Evolutionary conservation across 2,888 invertebrate genomes (phyloP).

Genomic region (Yponomeuta malinellus): DNA sequence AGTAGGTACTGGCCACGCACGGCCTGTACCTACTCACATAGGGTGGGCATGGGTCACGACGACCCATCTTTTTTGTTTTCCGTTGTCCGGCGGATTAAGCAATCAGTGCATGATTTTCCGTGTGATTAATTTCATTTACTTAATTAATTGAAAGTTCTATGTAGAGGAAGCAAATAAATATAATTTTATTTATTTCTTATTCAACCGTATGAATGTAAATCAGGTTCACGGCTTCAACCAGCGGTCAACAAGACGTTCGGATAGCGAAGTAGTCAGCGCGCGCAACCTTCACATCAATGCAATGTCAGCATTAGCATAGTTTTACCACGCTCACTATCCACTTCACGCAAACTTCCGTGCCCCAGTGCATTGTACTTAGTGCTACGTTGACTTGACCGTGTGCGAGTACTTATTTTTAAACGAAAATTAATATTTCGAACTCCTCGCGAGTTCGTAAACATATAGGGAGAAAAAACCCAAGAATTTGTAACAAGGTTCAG

Average conservation of each 20-base stretch:
- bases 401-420: not conserved
- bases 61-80: too few relatives aligned
- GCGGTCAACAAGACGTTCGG: not conserved
- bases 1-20: too few relatives aligned
- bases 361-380: not conserved
- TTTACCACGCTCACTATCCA: conserved; percentile 10
- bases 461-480: not conserved
- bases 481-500: not conserved
- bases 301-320: conserved; percentile 15
- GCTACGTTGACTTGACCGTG: conserved; percentile 2
- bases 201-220: not conserved
- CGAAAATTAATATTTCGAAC: not conserved
- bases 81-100: too few relatives aligned
- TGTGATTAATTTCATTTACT: too few relatives aligned
- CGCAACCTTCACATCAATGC: conserved; percentile 13
- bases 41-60: too few relatives aligned
- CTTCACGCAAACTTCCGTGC: not conserved
- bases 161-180: too few relatives aligned
- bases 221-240: conserved; percentile 11
- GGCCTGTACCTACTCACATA: too few relatives aligned
- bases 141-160: too few relatives aligned
- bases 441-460: not conserved
- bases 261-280: not conserved
- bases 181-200: too few relatives aligned
- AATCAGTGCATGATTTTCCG: too few relatives aligned